Base-by-base conservation (phyloP, 2,797 vertebrate genomes). In the Otolemur crassicaudatus region DNA sequence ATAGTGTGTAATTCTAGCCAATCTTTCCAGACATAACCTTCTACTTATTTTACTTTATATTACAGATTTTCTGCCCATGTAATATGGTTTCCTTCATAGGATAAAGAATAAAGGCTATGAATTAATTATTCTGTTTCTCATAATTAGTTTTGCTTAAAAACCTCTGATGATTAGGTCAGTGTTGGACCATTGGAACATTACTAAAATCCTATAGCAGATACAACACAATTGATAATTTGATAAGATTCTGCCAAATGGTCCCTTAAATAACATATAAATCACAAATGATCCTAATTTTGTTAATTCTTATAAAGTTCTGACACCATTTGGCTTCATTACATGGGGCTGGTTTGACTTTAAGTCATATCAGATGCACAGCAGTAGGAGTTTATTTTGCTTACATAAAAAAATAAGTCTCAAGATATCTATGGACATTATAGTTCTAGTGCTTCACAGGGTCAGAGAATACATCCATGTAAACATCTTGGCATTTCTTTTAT, bases 61-160 rank as follows among this genome's bases (percentile, higher is more conserved):
- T 63, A 7, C 11, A 83, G 9, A 77, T 3, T 81, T 92, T 67
- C 73, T 87, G 65, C 11, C 46, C 27, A 69, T n/a, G 0, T 22
- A 58, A 11, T 72, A 65, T 75, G 70, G 16, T 85, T 80, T 88
- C 87, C 56, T 76, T 87, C 70, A 88, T 14, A 87, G 40, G 53
- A 37, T 70, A 75, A 83, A 77, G 70, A 93, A 19, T 72, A 87
- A 80, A 95, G 10, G 20, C 56, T 76, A 6, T 61, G 25, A 94
- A 3, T 56, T 86, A 53, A 29, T 31, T 61, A 56, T 27, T 85
- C 27, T 85, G 8, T 70, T 80, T 94, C 79, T 93, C 31, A 25
- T 90, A 56, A 61, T 60, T 88, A 61, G 23, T 82, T 96, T 96
- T 93, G 12, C 86, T 87, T 87, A 88, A 73, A 84, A 75, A 5